Conservation (phyloP, 2,113 vertebrate genomes). For the Meriones unguiculatus region DNA sequence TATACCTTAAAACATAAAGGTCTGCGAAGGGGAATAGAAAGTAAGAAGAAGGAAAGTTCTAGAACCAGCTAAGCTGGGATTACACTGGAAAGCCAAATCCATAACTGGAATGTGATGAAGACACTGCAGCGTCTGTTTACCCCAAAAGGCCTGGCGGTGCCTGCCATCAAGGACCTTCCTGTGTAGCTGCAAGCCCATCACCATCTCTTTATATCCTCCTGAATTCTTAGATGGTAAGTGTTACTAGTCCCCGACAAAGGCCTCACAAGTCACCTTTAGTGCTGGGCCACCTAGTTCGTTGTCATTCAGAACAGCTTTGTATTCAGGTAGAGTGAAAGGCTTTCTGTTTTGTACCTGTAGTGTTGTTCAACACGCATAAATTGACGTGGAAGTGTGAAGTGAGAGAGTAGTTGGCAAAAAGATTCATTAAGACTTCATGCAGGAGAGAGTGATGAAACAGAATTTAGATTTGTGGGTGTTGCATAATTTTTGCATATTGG, state of each 20-base stretch:
- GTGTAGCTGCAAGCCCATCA: slow-evolving; percentile 2
- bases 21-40: background rate
- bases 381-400: slow-evolving; percentile 25
- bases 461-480: background rate
- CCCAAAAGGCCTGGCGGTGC: background rate
- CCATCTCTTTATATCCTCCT: slow-evolving; percentile 60
- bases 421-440: background rate
- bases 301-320: slow-evolving; percentile 63
- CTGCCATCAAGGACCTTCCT: slow-evolving; percentile 18
- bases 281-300: slow-evolving; percentile 45
- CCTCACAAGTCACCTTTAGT: slow-evolving; percentile 67
- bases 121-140: background rate
- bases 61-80: background rate
- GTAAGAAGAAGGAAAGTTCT: background rate
- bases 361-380: background rate
- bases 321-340: slow-evolving; percentile 21
- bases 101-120: background rate
- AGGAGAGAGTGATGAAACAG: slow-evolving; percentile 24
- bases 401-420: background rate
- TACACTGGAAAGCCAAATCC: slow-evolving; percentile 5
- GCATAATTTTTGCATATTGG: background rate
- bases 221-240: slow-evolving; percentile 67
- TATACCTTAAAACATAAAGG: background rate
- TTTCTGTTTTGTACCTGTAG: background rate
- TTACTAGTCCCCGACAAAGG: slow-evolving; percentile 60